Evolutionary conservation across 2,797 vertebrate genomes (phyloP), one percentile per base, ranked within the genome.

Genomic region (Sebastes matsubarae): DNA sequence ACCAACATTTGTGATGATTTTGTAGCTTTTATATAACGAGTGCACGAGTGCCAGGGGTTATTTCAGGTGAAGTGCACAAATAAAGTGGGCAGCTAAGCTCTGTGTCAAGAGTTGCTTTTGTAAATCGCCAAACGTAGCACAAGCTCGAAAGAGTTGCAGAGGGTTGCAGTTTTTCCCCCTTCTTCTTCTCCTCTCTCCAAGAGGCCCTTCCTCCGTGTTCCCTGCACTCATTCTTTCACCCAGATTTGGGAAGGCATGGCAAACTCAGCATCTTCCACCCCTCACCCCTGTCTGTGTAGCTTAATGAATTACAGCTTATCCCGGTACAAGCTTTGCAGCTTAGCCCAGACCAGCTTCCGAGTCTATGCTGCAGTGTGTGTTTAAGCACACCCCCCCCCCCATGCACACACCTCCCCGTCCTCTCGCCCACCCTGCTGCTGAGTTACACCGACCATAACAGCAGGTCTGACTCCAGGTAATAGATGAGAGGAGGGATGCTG

Each of bases 231-330:
- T 92, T 93, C 92, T 93, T 93, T 92, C 85, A 86, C 72, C 75
- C 79, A 82, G 66, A 89, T 84, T 86, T 75, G 72, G 88, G 76
- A 83, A 85, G 79, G 72, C 81, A 84, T 63, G 75, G 92, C 91
- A 89, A 82, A 91, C 90, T 96, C 95, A 96, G 96, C 95, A 96
- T 93, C 93, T 94, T 94, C 79, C 84, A 54, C 54, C 87, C 78
- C 85, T 89, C 83, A 83, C 84, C 88, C 86, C 89, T 79, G 85
- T 90, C 91, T 88, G 88, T 82, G 83, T 86, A 76, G 91, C 92
- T 92, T 94, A 95, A 95, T 95, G 87, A 94, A 95, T 94, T 95
- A 93, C 92, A 91, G 94, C 88, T 95, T 94, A 95, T 91, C 90
- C 89, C 22, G 38, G 73, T 86, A 87, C 92, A 90, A 92, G 93